phyloP scores from a whole-genome alignment of 2,888 invertebrate species.

The Ophion slaviceki region DNA sequence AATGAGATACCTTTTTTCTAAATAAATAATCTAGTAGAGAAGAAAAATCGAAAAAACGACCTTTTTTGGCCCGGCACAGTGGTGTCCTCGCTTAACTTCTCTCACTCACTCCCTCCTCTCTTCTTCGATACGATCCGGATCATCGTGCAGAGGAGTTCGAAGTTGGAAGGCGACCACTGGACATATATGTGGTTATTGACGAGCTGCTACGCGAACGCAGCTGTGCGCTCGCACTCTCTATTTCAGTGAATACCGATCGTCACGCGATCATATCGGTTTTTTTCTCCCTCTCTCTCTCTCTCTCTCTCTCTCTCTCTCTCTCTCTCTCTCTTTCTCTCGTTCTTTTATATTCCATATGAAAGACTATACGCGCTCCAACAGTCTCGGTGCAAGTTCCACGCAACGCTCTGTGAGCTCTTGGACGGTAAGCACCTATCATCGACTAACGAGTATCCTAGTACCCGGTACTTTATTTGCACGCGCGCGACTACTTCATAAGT shows the following conservation, averaged over 20 bases:
- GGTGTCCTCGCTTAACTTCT: background rate
- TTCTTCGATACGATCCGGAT: constrained; percentile 15
- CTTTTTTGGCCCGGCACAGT: too few relatives aligned
- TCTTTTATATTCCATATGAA: background rate
- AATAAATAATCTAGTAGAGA: too few relatives aligned
- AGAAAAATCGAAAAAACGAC: too few relatives aligned
- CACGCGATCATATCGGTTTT: constrained; percentile 58
- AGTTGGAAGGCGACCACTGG: constrained; percentile 17
- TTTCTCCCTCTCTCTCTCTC: background rate
- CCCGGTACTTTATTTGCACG: constrained; percentile 51
- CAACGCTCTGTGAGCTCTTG: constrained; percentile 46
- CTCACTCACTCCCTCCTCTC: background rate
- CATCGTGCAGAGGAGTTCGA: constrained; percentile 1
- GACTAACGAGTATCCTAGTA: constrained; percentile 64
- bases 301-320: constrained; percentile 18
- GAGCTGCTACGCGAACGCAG: constrained; percentile 23
- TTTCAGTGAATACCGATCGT: constrained; percentile 48
- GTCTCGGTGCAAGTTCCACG: constrained; percentile 33
- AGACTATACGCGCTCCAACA: background rate
- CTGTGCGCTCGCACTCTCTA: constrained; percentile 32
- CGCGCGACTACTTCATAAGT: constrained; percentile 56
- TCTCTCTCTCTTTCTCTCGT: constrained; percentile 1
- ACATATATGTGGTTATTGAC: background rate
- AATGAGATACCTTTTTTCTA: too few relatives aligned
- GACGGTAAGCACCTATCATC: constrained; percentile 62